Percentiles rank a stretch among this genome's conserved stretches.
Evolutionary conservation across 2,797 vertebrate genomes (phyloP).

Genomic region (Sebastes reedi): DNA sequence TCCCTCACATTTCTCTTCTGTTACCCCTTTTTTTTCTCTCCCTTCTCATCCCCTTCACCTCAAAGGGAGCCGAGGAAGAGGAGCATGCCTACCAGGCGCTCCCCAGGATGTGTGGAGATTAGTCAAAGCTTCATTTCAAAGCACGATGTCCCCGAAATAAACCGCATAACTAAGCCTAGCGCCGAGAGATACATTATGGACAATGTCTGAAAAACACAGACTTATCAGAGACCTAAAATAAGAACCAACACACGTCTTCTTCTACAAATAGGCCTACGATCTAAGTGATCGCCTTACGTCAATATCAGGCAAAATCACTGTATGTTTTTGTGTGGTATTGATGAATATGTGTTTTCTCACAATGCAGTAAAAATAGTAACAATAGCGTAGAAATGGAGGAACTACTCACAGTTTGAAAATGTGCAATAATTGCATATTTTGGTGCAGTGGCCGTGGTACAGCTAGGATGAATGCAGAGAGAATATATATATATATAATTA

Average conservation of each 20-base stretch:
- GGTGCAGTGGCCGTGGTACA: background rate
- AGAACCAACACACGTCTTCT: background rate
- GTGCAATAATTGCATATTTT: background rate
- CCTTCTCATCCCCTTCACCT: conserved; percentile 4
- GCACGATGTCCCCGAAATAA: conserved; percentile 32
- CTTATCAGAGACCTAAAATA: background rate
- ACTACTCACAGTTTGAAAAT: background rate
- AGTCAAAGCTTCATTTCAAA: conserved; percentile 58
- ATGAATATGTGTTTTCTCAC: background rate
- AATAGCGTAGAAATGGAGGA: background rate
- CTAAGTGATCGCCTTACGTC: too few relatives aligned
- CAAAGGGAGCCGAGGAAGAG: conserved; percentile 1
- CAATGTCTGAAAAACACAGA: background rate
- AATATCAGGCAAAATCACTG: too few relatives aligned
- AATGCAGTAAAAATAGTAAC: too few relatives aligned
- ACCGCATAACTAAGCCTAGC: background rate
- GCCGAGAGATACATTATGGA: conserved; percentile 2
- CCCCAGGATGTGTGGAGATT: conserved; percentile 37
- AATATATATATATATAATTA: too few relatives aligned
- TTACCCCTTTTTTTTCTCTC: background rate
- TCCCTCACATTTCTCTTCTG: background rate
- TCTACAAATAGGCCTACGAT: too few relatives aligned
- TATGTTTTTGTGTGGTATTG: background rate
- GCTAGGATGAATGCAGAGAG: background rate
- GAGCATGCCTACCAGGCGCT: conserved; percentile 15